Percentiles rank a stretch among this genome's conserved stretches.
Evolutionary conservation across 1,140 invertebrate species (phyloP).

Genomic region (Macrocentrus cingulum): DNA sequence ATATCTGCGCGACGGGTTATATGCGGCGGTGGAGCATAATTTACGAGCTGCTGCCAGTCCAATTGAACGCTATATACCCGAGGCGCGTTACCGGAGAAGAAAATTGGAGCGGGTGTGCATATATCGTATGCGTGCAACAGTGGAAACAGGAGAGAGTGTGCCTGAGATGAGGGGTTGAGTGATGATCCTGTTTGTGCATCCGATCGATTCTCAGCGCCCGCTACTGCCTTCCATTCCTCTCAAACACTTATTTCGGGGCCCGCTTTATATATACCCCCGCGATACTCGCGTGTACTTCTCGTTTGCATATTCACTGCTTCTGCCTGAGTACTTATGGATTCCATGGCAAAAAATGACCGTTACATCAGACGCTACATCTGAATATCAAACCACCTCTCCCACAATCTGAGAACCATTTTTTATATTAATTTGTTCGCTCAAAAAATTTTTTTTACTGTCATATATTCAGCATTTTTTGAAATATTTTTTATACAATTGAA

Average conservation of each 20-base stretch:
- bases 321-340: background rate
- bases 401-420: too few relatives aligned
- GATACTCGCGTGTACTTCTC: background rate
- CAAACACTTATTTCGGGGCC: background rate
- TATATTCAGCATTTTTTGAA: too few relatives aligned
- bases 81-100: conserved; percentile 23
- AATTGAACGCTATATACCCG: conserved; percentile 15
- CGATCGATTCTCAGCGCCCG: conserved; percentile 8
- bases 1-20: conserved; percentile 6
- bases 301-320: conserved; percentile 3
- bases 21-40: background rate
- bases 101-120: conserved; percentile 25
- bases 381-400: background rate
- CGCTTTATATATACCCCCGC: background rate
- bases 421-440: too few relatives aligned
- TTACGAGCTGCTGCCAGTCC: conserved; percentile 22
- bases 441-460: too few relatives aligned
- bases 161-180: background rate
- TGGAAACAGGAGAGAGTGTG: conserved; percentile 4
- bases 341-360: background rate
- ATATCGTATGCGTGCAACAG: conserved; percentile 12
- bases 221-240: conserved; percentile 1
- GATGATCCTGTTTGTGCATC: conserved; percentile 19
- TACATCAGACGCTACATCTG: too few relatives aligned
- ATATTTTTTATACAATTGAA: too few relatives aligned